Conservation (phyloP, 2,113 vertebrate species). For the Onychostoma macrolepis region DNA sequence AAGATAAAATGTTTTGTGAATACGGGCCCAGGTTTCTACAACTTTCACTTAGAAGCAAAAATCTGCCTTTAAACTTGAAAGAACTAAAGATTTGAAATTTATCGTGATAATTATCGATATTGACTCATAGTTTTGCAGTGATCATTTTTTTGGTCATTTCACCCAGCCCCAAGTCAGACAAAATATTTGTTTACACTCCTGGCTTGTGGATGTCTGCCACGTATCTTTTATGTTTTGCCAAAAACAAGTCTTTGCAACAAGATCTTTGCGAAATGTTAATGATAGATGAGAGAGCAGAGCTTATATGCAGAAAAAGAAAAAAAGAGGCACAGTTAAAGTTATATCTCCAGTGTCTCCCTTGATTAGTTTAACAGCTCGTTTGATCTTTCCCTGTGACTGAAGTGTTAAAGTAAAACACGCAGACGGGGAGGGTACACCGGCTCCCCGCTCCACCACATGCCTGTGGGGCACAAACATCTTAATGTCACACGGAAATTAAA, state of each 20-base stretch:
- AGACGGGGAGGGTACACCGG: conserved; percentile 80
- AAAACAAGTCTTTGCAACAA: conserved; percentile 50
- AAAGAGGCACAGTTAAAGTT: conserved; percentile 66
- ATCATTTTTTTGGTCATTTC: no score
- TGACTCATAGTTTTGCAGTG: no score
- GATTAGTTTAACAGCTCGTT: conserved; percentile 94
- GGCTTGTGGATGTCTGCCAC: not conserved
- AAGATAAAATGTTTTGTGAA: no score
- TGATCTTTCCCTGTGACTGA: conserved; percentile 98
- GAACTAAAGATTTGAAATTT: no score
- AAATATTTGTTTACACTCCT: not conserved
- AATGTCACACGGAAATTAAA: conserved; percentile 99
- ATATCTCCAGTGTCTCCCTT: conserved; percentile 81
- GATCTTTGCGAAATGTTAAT: conserved; percentile 69
- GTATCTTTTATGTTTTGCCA: not conserved
- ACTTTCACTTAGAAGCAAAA: no score
- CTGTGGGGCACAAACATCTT: conserved; percentile 92
- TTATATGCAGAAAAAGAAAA: conserved; percentile 64
- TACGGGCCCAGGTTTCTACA: no score
- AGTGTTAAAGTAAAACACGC: conserved; percentile 92
- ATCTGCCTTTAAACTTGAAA: no score
- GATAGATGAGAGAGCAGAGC: conserved; percentile 59
- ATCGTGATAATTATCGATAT: no score
- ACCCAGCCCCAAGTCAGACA: no score
- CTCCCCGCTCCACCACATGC: conserved; percentile 87